Evolutionary conservation across 2,888 invertebrate genomes (phyloP).

Genomic region (Antheraea assamensis): DNA sequence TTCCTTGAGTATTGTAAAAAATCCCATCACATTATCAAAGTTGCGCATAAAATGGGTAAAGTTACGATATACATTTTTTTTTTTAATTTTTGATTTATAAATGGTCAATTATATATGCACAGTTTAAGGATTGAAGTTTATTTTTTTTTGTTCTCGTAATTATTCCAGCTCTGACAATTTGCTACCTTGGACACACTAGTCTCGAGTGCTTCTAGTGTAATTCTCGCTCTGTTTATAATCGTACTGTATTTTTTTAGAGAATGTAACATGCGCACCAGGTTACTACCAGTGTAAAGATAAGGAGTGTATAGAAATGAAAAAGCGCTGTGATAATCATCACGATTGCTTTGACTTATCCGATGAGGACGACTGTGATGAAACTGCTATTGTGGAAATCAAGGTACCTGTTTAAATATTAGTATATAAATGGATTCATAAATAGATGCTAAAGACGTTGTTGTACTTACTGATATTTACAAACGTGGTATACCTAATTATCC

Average conservation of each 20-base stretch:
- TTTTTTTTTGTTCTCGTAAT: too few relatives aligned
- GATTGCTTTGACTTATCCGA: slow-evolving; percentile 91
- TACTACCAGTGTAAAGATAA: slow-evolving; percentile 85
- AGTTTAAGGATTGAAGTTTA: too few relatives aligned
- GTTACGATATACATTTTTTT: too few relatives aligned
- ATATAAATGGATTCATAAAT: neutral
- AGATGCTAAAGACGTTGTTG: neutral
- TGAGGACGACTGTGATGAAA: slow-evolving; percentile 79
- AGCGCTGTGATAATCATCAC: slow-evolving; percentile 87
- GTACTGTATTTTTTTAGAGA: slow-evolving; percentile 38
- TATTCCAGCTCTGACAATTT: too few relatives aligned
- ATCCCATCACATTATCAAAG: too few relatives aligned
- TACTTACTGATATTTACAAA: neutral
- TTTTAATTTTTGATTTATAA: too few relatives aligned
- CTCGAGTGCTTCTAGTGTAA: too few relatives aligned
- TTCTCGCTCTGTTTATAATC: neutral
- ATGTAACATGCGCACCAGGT: slow-evolving; percentile 60
- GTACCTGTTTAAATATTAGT: slow-evolving; percentile 28
- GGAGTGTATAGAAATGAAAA: slow-evolving; percentile 85
- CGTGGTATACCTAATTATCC: too few relatives aligned
- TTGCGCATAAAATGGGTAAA: too few relatives aligned
- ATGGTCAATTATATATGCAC: too few relatives aligned
- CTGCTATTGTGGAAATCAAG: slow-evolving; percentile 32
- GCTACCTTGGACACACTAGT: too few relatives aligned
- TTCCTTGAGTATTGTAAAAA: too few relatives aligned